Conservation (phyloP, 2,113 vertebrate species). For the Mirza zaza region DNA sequence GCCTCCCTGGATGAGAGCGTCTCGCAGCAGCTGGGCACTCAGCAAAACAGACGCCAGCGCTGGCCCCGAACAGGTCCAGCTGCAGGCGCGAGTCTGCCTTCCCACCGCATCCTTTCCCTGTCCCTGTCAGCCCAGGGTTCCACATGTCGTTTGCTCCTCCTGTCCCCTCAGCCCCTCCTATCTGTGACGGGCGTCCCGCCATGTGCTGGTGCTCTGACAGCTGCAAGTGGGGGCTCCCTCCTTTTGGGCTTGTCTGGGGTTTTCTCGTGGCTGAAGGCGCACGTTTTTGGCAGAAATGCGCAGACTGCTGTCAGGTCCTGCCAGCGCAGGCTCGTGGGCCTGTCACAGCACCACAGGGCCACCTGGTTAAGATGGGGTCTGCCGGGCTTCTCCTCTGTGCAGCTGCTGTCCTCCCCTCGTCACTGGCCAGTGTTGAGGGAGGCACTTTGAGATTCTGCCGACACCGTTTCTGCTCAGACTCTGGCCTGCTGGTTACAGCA, state of each 20-base stretch:
- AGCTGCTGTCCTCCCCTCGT: rapidly evolving
- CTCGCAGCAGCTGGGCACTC: rapidly evolving
- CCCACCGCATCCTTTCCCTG: rapidly evolving
- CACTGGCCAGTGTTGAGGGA: rapidly evolving
- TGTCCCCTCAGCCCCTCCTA: rapidly evolving
- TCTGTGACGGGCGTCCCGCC: background rate
- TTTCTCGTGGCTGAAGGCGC: background rate
- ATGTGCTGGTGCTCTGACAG: background rate
- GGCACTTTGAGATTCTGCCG: rapidly evolving
- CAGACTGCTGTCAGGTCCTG: background rate
- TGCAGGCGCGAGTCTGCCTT: background rate
- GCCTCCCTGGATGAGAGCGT: rapidly evolving
- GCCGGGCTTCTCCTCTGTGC: rapidly evolving
- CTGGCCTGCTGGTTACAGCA: rapidly evolving
- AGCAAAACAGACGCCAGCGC: rapidly evolving
- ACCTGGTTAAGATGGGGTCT: background rate
- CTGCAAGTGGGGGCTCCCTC: too few relatives aligned
- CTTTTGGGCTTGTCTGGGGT: background rate
- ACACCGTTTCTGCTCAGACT: too few relatives aligned
- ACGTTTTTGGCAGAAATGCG: rapidly evolving
- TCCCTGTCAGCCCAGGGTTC: background rate
- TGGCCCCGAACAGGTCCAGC: background rate
- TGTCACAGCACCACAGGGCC: rapidly evolving
- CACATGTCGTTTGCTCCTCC: rapidly evolving
- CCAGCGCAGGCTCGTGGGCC: rapidly evolving